Evolutionary conservation across 2,888 invertebrate genomes (phyloP).

Genomic region (Bhutanitis thaidina): DNA sequence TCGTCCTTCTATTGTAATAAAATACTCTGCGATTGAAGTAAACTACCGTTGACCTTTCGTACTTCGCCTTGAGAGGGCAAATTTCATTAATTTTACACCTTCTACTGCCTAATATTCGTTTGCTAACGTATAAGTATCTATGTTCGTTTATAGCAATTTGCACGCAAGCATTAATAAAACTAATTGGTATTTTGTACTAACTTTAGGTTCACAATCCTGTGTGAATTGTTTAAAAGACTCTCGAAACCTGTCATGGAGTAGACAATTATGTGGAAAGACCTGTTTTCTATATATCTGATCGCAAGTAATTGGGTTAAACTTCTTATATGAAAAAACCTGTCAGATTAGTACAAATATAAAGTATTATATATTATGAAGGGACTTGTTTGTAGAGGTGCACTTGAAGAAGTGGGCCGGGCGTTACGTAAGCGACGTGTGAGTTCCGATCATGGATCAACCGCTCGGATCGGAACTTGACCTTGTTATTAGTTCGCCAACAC

Average conservation of each 20-base stretch:
- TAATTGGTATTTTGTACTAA: not conserved
- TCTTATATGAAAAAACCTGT: conserved; percentile 18
- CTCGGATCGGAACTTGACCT: conserved; percentile 60
- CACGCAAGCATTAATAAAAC: not conserved
- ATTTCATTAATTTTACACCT: conserved; percentile 3
- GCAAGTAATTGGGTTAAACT: not conserved
- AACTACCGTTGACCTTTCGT: conserved; percentile 27
- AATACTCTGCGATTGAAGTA: conserved; percentile 26
- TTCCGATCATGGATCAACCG: conserved; percentile 35
- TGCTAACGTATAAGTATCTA: not conserved
- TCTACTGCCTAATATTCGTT: not conserved
- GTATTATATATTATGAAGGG: conserved; percentile 9
- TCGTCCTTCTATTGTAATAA: conserved; percentile 26
- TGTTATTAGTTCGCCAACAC: conserved; percentile 33
- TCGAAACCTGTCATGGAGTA: not conserved
- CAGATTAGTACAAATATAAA: conserved; percentile 9
- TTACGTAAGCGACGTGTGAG: conserved; percentile 52
- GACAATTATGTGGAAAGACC: not conserved
- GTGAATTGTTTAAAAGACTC: no score
- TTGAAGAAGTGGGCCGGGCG: conserved; percentile 20
- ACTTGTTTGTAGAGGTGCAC: conserved; percentile 14
- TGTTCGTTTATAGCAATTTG: not conserved
- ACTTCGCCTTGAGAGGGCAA: conserved; percentile 24
- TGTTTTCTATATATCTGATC: not conserved
- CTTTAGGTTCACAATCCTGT: no score